Conservation (phyloP, 2,797 vertebrate species). For the Craterocephalus amniculus region DNA sequence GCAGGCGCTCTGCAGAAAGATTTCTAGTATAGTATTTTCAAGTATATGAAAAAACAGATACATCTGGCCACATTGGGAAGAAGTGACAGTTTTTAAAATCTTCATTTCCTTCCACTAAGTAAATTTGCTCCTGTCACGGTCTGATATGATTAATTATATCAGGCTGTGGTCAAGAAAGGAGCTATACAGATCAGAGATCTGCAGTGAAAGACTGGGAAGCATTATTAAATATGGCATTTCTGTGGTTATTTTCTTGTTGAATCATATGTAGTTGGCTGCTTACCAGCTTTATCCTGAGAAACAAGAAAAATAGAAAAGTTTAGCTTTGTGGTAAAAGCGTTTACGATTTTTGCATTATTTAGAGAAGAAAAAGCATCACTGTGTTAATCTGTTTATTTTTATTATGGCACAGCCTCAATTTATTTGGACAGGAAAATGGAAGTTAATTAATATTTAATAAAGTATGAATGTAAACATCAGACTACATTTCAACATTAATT, state of each 20-base stretch:
- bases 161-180: neutral
- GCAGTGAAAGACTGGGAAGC: no score
- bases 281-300: constrained; percentile 4
- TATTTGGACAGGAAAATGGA: no score
- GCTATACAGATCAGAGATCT: no score
- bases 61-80: neutral
- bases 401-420: no score
- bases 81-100: neutral
- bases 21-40: neutral
- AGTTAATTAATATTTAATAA: no score
- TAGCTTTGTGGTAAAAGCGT: no score
- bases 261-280: neutral
- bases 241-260: constrained; percentile 10
- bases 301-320: neutral
- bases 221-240: no score
- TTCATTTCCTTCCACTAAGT: constrained; percentile 1
- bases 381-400: no score
- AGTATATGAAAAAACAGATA: neutral
- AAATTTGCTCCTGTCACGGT: neutral
- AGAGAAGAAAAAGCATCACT: no score
- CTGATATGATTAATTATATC: neutral
- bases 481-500: no score
- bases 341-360: no score
- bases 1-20: constrained; percentile 7
- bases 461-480: no score